Base-by-base conservation (phyloP, 2,797 vertebrate species). In the Hoplostethus mediterraneus region DNA sequence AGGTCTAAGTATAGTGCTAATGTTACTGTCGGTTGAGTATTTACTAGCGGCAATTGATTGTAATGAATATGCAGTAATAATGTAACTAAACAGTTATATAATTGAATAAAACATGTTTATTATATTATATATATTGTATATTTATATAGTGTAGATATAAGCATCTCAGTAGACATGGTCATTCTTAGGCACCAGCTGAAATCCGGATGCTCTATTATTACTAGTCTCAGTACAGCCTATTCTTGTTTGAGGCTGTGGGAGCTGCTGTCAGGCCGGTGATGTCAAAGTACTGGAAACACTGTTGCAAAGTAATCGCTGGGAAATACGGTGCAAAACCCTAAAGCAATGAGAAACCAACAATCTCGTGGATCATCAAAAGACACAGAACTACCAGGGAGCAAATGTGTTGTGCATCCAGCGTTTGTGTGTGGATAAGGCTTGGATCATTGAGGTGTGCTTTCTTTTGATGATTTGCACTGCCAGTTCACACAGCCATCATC, bases 201-300 rank as follows among this genome's bases (percentile, higher is more conserved):
- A 47, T 12, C 77, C 30, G 52, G 14, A 33, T 54, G 5, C 66
- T 63, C 38, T 54, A 60, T 58, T 36, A 38, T 54, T 36, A 51
- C 54, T 44, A 42, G 42, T 81, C 60, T 65, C 75, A 14, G 73
- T 82, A 63, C 25, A 53, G 42, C 48, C 73, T 51, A 72, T 51
- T 60, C 67, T 31, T 52, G 62, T 25, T 62, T 21, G 63, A 55
- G 59, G 16, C 2, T 65, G 70, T 25, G 77, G 67, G 58, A 62
- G 67, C 58, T 31, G 54, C 86, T 79, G 79, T 84, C 81, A 82
- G 66, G 84, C 75, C 49, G 48, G 16, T 6, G 14, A 30, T 13
- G 0, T 73, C 79, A 81, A 76, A 70, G 67, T 42, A 38, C 47
- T 16, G 44, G 57, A 63, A 79, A 75, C 67, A 58, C 33, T 76